A percentile compares a stretch with the other conserved stretches of the same genome.
Evolutionary conservation across 2,888 invertebrate species (phyloP).

Genomic region (Drosophila cracens): DNA sequence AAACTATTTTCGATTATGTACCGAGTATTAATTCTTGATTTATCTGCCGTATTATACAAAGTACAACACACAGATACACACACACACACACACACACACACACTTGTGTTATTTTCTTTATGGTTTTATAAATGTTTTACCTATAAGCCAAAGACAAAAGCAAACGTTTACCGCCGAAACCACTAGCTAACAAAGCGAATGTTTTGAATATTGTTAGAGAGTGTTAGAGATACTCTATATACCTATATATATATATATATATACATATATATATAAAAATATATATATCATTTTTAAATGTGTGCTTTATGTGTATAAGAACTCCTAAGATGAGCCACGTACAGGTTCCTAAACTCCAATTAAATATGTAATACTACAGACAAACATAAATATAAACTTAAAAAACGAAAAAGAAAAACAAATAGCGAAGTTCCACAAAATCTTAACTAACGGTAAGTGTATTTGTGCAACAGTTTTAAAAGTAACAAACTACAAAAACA

Average conservation of each 20-base stretch:
- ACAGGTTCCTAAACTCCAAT: slow-evolving; percentile 65
- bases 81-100: slow-evolving; percentile 27
- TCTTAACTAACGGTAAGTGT: slow-evolving; percentile 49
- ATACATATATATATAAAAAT: not conserved
- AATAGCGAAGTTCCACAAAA: slow-evolving; percentile 34
- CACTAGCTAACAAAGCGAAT: slow-evolving; percentile 38
- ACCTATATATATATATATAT: not conserved
- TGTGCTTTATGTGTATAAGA: slow-evolving; percentile 52
- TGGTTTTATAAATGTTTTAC: slow-evolving; percentile 32
- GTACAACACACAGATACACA: slow-evolving; percentile 2
- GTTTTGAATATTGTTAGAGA: slow-evolving; percentile 14
- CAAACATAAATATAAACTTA: not conserved
- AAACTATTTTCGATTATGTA: slow-evolving; percentile 68
- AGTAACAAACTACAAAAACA: slow-evolving; percentile 37
- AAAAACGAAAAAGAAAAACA: slow-evolving; percentile 12
- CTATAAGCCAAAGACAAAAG: slow-evolving; percentile 50
- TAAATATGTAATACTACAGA: slow-evolving; percentile 25
- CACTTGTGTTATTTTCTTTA: slow-evolving; percentile 26
- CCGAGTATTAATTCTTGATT: slow-evolving; percentile 40
- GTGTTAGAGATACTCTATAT: slow-evolving; percentile 15
- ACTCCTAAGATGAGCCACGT: slow-evolving; percentile 52
- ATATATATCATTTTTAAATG: slow-evolving; percentile 44
- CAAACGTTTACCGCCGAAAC: slow-evolving; percentile 58
- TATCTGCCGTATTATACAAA: slow-evolving; percentile 15
- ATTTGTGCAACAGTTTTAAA: slow-evolving; percentile 43